Percentiles rank a stretch among this genome's conserved stretches.
Conservation (phyloP, 2,113 vertebrate species). For the Oriolus oriolus region DNA sequence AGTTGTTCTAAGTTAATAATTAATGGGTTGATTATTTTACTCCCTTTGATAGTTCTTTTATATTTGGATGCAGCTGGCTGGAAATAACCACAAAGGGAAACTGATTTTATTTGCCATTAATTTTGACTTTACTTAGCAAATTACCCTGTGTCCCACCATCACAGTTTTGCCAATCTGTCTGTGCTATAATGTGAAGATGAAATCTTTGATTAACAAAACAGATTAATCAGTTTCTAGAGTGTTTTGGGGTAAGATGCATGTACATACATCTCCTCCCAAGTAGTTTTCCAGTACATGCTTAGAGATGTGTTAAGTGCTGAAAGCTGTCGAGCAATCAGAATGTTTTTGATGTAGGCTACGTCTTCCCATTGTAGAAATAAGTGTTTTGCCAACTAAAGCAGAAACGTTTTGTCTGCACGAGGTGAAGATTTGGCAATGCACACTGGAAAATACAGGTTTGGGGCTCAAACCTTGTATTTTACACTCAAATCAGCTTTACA, state of each 20-base stretch:
- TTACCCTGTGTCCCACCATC: constrained; percentile 14
- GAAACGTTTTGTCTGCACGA: not conserved
- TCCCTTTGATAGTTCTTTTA: constrained; percentile 77
- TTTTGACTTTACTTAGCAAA: constrained; percentile 72
- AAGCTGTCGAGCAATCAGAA: constrained; percentile 20
- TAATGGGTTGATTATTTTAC: constrained; percentile 66
- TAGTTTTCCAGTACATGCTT: constrained; percentile 32
- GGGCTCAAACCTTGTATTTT: not conserved
- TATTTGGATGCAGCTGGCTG: constrained; percentile 73
- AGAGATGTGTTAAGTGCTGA: constrained; percentile 46
- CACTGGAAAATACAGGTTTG: not conserved
- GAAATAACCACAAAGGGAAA: constrained; percentile 74
- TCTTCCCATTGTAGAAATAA: constrained; percentile 1
- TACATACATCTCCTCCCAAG: constrained; percentile 32
- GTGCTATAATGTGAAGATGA: constrained; percentile 58
- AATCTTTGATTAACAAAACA: constrained; percentile 65
- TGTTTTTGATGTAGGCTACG: constrained; percentile 37
- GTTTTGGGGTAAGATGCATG: not conserved
- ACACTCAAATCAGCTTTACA: not conserved
- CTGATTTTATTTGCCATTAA: constrained; percentile 76
- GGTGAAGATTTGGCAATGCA: not conserved
- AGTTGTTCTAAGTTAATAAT: constrained; percentile 80
- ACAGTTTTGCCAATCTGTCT: constrained; percentile 53
- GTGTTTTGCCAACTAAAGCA: not conserved
- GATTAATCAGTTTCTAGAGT: constrained; percentile 55